phyloP scores from a whole-genome alignment of 2,797 vertebrate species.

The Scyliorhinus canicula region DNA sequence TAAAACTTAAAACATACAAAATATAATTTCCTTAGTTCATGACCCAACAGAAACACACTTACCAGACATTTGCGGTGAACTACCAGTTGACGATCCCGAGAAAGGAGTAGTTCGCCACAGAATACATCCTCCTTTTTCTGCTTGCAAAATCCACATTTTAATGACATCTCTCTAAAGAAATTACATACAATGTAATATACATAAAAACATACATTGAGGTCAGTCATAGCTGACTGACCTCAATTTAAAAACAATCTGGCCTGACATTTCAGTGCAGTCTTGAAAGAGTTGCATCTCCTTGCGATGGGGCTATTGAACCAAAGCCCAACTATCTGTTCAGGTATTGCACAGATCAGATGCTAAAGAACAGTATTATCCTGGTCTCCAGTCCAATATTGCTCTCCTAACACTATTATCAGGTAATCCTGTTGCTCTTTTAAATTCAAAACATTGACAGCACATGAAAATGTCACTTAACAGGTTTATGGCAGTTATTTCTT shows the following conservation, averaged over 20 bases:
- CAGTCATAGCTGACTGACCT: background rate
- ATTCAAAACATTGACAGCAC: background rate
- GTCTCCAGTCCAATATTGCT: background rate
- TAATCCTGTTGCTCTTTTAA: background rate
- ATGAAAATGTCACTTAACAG: too few relatives aligned
- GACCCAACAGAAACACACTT: background rate
- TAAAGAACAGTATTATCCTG: too few relatives aligned
- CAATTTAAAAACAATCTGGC: background rate
- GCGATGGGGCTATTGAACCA: too few relatives aligned
- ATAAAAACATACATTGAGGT: too few relatives aligned
- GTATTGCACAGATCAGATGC: background rate
- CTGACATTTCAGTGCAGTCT: background rate
- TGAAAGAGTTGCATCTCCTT: background rate
- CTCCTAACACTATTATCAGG: background rate
- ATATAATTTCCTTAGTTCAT: background rate
- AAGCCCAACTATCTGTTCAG: background rate
- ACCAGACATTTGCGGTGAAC: slow-evolving; percentile 11
- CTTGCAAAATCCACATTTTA: slow-evolving; percentile 26
- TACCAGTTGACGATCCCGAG: background rate
- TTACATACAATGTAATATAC: background rate
- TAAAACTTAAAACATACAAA: background rate
- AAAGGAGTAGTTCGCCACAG: background rate
- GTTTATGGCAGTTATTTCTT: too few relatives aligned
- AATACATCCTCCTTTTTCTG: background rate
- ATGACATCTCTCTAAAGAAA: background rate